Base-by-base conservation (phyloP, 2,888 invertebrate genomes). In the Pheosia tremula region DNA sequence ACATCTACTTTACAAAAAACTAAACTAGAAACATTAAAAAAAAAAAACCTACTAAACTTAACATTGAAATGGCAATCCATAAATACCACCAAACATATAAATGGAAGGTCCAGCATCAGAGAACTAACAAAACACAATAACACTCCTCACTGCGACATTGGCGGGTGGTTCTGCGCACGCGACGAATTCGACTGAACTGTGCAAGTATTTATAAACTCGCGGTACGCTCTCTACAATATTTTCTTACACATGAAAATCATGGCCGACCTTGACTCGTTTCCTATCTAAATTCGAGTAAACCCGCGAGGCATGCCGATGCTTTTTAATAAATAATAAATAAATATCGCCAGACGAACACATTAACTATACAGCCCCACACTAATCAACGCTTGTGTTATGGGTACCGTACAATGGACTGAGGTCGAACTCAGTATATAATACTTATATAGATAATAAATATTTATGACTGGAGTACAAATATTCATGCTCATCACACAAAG, bases 181-280 rank as follows among this genome's bases (percentile, higher is more conserved):
- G 75, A 72, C 77, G 81, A 66, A 75, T 79, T 78, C 69, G 79
- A 80, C 83, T 75, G 79, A 72, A 92, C 91, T 89, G 90, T 90
- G 90, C 80, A 85, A 89, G 88, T 93, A 93, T 90, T 91, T 91
- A 89, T 93, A 91, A 88, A 74, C 63, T 67, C 83, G 83, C 86
- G 88, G 88, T 87, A 87, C 85, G 87, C 84, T 84, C 84, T 84
- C 82, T 80, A 84, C 85, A 89, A 86, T 89, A 91, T 91, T 91
- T 90, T 90, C 87, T 84, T 80, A 77, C 80, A 74, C 74, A 78
- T 68, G 69, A 74, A 79, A 78, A 71, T 81, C 75, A 68, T 83
- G 86, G 70, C 83, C 88, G 90, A 75, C 92, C 93, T 92, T 93
- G 93, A 90, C 90, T 91, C 81, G 88, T 79, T 85, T 87, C 75